Evolutionary conservation across 2,888 invertebrate genomes (phyloP).

Genomic region (Eudemis profundana): DNA sequence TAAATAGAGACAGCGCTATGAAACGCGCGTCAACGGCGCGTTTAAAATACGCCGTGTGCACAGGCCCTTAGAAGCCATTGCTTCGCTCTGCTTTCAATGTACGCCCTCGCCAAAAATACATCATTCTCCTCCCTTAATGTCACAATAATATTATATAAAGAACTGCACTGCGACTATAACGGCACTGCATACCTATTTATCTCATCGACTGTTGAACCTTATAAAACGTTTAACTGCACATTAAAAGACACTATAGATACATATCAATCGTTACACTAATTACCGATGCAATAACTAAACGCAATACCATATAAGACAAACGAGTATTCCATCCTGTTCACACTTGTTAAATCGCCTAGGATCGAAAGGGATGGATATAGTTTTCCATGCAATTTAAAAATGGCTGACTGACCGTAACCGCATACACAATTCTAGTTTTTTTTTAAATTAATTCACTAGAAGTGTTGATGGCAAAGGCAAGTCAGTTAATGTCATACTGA

Average conservation of each 20-base stretch:
- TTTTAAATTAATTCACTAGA: constrained; percentile 17
- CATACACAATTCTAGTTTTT: constrained; percentile 22
- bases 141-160: too few relatives aligned
- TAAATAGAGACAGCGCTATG: too few relatives aligned
- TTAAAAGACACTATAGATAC: constrained; percentile 2
- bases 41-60: too few relatives aligned
- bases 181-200: not conserved
- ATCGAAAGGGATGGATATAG: constrained; percentile 1
- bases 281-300: constrained; percentile 24
- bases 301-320: constrained; percentile 17
- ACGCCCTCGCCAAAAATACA: too few relatives aligned
- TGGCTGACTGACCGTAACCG: constrained; percentile 15
- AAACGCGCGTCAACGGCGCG: too few relatives aligned
- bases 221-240: constrained; percentile 10
- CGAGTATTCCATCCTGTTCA: not conserved
- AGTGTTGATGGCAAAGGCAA: constrained; percentile 17
- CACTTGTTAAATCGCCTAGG: not conserved
- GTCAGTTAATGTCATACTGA: constrained; percentile 16
- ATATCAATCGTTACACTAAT: constrained; percentile 26
- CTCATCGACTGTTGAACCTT: not conserved
- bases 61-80: too few relatives aligned
- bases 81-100: too few relatives aligned
- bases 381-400: constrained; percentile 3
- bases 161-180: too few relatives aligned
- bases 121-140: too few relatives aligned